Percentiles rank a stretch among this genome's conserved stretches.
Conservation (phyloP, 2,888 invertebrate species). For the Drosophila rubida region DNA sequence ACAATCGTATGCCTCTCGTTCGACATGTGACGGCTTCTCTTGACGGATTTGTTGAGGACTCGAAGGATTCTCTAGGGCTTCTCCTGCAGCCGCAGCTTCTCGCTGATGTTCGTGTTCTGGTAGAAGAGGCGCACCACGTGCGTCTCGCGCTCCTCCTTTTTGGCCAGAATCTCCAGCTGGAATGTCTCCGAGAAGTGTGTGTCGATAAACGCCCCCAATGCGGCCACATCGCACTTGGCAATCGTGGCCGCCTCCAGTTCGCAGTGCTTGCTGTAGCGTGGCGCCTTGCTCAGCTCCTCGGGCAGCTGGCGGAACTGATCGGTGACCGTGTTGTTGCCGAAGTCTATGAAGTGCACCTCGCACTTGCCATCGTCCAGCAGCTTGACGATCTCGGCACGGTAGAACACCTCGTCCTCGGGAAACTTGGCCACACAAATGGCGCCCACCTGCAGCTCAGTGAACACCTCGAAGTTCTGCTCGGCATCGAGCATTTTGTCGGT, state of each 20-base stretch:
- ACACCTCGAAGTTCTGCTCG: slow-evolving; percentile 70
- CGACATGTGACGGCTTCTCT: slow-evolving; percentile 27
- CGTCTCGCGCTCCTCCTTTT: slow-evolving; percentile 55
- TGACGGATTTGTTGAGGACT: slow-evolving; percentile 26
- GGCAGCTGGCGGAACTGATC: slow-evolving; percentile 87
- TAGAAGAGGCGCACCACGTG: slow-evolving; percentile 81
- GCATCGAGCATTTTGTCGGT: slow-evolving; percentile 82
- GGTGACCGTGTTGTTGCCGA: slow-evolving; percentile 88
- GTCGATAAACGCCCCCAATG: slow-evolving; percentile 88
- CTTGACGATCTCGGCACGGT: slow-evolving; percentile 90
- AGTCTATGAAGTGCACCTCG: slow-evolving; percentile 91
- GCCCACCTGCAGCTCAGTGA: slow-evolving; percentile 84
- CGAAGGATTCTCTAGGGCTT: slow-evolving; percentile 33
- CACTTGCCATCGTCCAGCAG: slow-evolving; percentile 89
- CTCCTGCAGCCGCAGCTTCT: slow-evolving; percentile 69
- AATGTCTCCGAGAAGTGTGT: slow-evolving; percentile 87
- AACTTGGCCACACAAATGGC: slow-evolving; percentile 91
- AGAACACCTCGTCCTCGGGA: slow-evolving; percentile 93
- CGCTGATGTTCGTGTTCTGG: slow-evolving; percentile 81
- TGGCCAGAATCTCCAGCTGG: slow-evolving; percentile 82
- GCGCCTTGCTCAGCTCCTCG: slow-evolving; percentile 86
- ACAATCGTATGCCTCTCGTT: slow-evolving; percentile 35
- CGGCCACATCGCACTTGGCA: slow-evolving; percentile 87
- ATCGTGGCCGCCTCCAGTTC: slow-evolving; percentile 86
- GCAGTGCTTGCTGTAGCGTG: slow-evolving; percentile 87